These are phyloP conservation scores for Trypoxylon attenuatum DNA, from an alignment of 2,888 invertebrate genomes.

Conservation along the genomic window DNA sequence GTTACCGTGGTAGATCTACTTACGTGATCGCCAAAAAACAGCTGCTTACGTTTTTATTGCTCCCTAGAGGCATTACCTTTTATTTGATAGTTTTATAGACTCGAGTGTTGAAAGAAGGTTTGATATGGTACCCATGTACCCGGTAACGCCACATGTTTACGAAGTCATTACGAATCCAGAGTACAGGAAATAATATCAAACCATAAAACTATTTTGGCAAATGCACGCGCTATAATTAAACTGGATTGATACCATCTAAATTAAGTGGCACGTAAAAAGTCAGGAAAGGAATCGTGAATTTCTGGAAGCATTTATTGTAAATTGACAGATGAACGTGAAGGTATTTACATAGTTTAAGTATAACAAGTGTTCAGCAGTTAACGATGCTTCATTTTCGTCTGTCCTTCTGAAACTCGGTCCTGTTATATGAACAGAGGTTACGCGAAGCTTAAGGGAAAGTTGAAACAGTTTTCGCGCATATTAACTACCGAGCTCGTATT, in stretches of 20 bases:
- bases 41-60: slow-evolving; percentile 2
- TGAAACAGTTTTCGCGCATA: slow-evolving; percentile 35
- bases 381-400: slow-evolving; percentile 32
- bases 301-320: too few relatives aligned
- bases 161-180: too few relatives aligned
- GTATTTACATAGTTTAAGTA: slow-evolving; percentile 5
- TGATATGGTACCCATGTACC: too few relatives aligned
- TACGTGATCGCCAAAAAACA: slow-evolving; percentile 24
- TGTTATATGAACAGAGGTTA: slow-evolving; percentile 13
- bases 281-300: too few relatives aligned
- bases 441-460: slow-evolving; percentile 20
- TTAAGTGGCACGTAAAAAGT: too few relatives aligned
- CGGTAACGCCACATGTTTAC: too few relatives aligned
- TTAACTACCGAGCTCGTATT: slow-evolving; percentile 26
- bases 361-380: slow-evolving; percentile 9
- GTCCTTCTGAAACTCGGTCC: slow-evolving; percentile 7
- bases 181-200: too few relatives aligned
- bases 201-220: too few relatives aligned
- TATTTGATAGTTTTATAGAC: not conserved
- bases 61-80: not conserved
- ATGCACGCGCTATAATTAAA: too few relatives aligned
- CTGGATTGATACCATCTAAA: too few relatives aligned
- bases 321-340: too few relatives aligned
- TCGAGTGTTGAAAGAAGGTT: too few relatives aligned
- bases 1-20: slow-evolving; percentile 27